These are phyloP conservation scores for Pelodiscus sinensis DNA, from an alignment of 2,113 vertebrate species.

Conservation along the genomic window DNA sequence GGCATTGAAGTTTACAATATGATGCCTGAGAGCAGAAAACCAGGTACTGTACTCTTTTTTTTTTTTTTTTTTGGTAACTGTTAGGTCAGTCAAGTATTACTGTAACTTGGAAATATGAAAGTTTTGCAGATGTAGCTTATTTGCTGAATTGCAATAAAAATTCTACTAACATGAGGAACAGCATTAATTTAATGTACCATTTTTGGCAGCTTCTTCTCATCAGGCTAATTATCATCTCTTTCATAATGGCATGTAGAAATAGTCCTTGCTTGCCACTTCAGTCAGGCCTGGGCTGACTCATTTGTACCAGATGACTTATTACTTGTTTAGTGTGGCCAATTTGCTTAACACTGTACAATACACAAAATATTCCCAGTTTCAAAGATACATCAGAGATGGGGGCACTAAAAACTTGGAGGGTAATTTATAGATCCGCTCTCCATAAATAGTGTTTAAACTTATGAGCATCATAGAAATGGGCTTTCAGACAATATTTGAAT, in stretches of 20 bases:
- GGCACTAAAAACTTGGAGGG: background rate
- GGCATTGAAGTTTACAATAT: slow-evolving; percentile 53
- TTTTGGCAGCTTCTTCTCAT: slow-evolving; percentile 4
- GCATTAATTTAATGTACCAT: slow-evolving; percentile 56
- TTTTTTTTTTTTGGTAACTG: slow-evolving; percentile 25
- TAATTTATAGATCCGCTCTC: background rate
- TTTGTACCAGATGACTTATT: background rate
- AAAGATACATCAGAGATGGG: background rate
- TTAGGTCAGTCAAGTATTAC: slow-evolving; percentile 56
- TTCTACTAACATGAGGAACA: slow-evolving; percentile 63
- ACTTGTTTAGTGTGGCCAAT: background rate
- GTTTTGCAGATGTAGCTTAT: slow-evolving; percentile 63
- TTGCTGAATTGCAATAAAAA: slow-evolving; percentile 72
- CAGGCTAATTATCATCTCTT: background rate
- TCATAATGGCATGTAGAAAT: background rate
- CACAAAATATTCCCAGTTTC: background rate
- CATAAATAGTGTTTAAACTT: background rate
- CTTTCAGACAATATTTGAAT: background rate
- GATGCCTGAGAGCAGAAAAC: slow-evolving; percentile 33
- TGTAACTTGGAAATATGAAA: slow-evolving; percentile 57
- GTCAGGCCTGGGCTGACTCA: background rate
- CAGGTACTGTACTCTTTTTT: slow-evolving; percentile 57
- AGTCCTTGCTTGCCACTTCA: background rate
- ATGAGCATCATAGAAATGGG: background rate
- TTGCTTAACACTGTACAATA: background rate